Base-by-base conservation (phyloP, 2,113 vertebrate species). In the Aramus guarauna region DNA sequence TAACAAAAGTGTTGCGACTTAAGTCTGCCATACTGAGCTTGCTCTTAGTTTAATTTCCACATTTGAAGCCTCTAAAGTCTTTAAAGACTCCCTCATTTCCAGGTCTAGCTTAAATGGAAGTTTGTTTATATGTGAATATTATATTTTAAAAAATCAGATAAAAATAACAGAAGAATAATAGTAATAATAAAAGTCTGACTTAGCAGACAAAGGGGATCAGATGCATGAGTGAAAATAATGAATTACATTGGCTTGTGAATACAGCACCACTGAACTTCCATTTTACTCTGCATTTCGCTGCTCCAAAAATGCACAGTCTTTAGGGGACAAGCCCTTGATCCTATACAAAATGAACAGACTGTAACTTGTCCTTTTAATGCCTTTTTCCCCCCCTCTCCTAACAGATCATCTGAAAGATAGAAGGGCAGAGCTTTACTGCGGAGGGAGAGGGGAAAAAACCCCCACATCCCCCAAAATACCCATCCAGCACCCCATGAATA, bases 341-440 rank as follows among this genome's bases (percentile, higher is more conserved):
- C 14, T 34, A 30, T 12, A 50, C 8, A 18, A 90, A 92, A 71
- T 39, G 12, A 63, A 92, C 66, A 63, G 7, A 16, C 32, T 23
- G 9, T 34, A 64, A 74, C 13, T 52, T 81, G 22, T 84, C 15
- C 17, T 73, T 88, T 56, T 71, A 56, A 47, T 50, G 29, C 20
- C 11, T 74, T 71, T 39, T 9, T 1, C 2, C 1, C 4, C 4
- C 5, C 2, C 21, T 67, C 6, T 71, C 21, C 50, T 50, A 79
- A 2, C 11, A 24, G 24, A 56, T 74, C 30, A 56, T 34, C 24
- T 84, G 55, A 14, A 72, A 75, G 21, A 62, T 1, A 43, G 29
- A 58, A 53, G 19, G 37, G 27, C 29, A 74, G 48, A 72, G 26
- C 15, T 90, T 88, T 83, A 63, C 32, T 3, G 3, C 4, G 16